A percentile compares a stretch with the other conserved stretches of the same genome.
Conservation (phyloP, 1,140 invertebrate species). For the Trypoxylus dichotomus region DNA sequence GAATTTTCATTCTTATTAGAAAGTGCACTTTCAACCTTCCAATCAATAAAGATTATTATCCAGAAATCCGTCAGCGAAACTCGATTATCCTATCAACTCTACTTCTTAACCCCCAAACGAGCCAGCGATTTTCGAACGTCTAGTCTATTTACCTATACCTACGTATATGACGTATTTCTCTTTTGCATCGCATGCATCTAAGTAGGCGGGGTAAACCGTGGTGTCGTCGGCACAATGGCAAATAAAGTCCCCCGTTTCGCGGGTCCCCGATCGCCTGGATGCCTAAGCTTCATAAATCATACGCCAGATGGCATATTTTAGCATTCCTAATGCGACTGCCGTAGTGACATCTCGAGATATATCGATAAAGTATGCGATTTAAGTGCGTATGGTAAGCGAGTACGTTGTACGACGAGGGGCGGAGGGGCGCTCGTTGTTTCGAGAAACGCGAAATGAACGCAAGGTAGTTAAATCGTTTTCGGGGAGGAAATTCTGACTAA, state of each 20-base stretch:
- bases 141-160: too few species aligned
- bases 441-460: background rate
- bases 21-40: too few species aligned
- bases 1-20: too few species aligned
- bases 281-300: conserved; percentile 10
- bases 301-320: conserved; percentile 25
- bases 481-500: background rate
- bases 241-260: background rate
- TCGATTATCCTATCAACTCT: too few species aligned
- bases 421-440: background rate
- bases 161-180: background rate
- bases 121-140: conserved; percentile 1
- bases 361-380: conserved; percentile 5
- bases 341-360: background rate
- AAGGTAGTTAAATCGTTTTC: background rate
- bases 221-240: background rate
- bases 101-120: too few species aligned
- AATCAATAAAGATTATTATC: too few species aligned
- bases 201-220: background rate
- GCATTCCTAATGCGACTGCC: conserved; percentile 1
- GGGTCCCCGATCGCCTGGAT: background rate
- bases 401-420: background rate
- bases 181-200: background rate
- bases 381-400: background rate
- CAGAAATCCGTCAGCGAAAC: too few species aligned